phyloP scores from a whole-genome alignment of 2,797 vertebrate species.

The Acridotheres tristis region DNA sequence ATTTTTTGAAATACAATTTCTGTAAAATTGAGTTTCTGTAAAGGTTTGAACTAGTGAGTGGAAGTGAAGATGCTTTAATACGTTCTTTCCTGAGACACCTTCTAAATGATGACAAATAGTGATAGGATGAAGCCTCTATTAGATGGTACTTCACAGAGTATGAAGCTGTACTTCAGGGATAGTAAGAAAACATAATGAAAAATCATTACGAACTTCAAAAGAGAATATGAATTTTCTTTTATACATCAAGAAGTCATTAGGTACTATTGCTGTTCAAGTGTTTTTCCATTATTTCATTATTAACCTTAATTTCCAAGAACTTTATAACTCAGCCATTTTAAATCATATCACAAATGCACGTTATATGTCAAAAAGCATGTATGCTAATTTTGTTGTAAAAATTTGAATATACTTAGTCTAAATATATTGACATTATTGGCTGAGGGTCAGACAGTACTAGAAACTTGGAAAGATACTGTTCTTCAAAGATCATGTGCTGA shows the following conservation, averaged over 20 bases:
- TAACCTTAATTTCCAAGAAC: not conserved
- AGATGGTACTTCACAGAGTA: not conserved
- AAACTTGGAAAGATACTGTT: not conserved
- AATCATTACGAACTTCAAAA: not conserved
- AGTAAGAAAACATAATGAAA: not conserved
- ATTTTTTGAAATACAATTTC: not conserved
- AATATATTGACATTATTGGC: not conserved
- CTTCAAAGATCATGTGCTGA: not conserved
- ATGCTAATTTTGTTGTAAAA: not conserved
- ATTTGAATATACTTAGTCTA: not conserved
- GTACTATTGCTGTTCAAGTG: not conserved
- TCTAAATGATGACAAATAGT: slow-evolving; percentile 33
- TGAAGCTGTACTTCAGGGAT: not conserved
- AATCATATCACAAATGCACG: not conserved
- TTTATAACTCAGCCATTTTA: not conserved
- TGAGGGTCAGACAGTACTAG: not conserved
- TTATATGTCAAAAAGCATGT: not conserved
- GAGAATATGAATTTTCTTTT: not conserved
- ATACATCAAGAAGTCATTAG: not conserved
- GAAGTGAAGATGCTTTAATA: not conserved
- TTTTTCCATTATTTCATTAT: not conserved
- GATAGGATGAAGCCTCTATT: not conserved
- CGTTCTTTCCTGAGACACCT: not conserved
- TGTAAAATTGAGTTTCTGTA: not conserved
- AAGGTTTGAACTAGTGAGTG: not conserved